These are phyloP conservation scores for Temnothorax curvispinosus DNA, from an alignment of 1,140 invertebrate species.

Conservation along the genomic window DNA sequence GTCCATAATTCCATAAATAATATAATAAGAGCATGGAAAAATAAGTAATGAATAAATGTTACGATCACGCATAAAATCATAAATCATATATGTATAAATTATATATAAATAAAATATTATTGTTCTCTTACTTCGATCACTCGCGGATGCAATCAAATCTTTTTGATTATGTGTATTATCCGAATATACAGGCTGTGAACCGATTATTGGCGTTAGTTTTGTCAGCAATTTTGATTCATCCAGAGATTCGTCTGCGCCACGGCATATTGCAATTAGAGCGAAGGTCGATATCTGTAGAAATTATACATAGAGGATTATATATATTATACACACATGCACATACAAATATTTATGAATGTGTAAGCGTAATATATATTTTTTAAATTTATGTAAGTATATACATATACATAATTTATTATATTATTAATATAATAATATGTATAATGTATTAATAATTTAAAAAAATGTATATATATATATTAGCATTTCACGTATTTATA, in stretches of 20 bases:
- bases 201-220: constrained; percentile 63
- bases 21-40: background rate
- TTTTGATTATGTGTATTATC: constrained; percentile 33
- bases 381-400: background rate
- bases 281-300: constrained; percentile 64
- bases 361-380: background rate
- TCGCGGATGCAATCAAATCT: constrained; percentile 73
- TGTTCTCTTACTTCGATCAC: constrained; percentile 73
- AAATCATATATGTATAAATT: background rate
- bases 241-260: constrained; percentile 52
- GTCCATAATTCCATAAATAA: background rate
- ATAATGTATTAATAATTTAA: background rate
- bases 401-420: background rate
- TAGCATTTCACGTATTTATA: background rate
- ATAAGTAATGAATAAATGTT: background rate
- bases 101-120: background rate
- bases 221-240: constrained; percentile 57
- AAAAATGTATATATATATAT: background rate
- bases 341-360: background rate
- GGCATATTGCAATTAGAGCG: constrained; percentile 56
- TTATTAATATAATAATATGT: background rate
- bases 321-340: background rate
- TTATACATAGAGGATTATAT: background rate
- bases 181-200: constrained; percentile 8
- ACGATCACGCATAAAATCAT: background rate